These are phyloP conservation scores for Xanthia icteritia DNA, from an alignment of 2,888 invertebrate species.

Conservation along the genomic window DNA sequence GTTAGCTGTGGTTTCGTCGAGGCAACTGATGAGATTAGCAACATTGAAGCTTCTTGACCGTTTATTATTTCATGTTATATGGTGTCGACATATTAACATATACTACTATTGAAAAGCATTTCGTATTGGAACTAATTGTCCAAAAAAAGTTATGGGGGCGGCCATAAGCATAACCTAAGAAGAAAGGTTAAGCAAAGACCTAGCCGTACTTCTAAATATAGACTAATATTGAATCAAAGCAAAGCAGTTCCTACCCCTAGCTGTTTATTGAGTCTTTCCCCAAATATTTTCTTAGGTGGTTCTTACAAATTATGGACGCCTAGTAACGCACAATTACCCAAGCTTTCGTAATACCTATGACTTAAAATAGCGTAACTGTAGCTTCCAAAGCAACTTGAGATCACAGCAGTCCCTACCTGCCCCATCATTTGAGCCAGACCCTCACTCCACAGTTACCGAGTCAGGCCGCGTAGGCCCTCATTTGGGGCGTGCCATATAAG, in stretches of 20 bases:
- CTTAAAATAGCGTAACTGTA: not conserved
- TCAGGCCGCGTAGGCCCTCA: constrained; percentile 53
- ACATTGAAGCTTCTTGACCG: not conserved
- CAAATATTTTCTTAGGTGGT: not conserved
- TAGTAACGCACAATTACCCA: no score
- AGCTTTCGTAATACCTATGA: not conserved
- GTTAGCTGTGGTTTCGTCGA: not conserved
- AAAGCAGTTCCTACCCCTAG: not conserved
- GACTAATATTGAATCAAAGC: not conserved
- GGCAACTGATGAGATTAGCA: not conserved
- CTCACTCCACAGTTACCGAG: constrained; percentile 27
- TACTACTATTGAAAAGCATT: not conserved
- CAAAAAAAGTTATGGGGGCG: not conserved
- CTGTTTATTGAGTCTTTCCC: not conserved
- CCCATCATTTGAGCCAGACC: constrained; percentile 5
- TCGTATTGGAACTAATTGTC: not conserved
- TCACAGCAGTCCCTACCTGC: not conserved
- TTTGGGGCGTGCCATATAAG: constrained; percentile 64
- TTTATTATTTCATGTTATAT: not conserved
- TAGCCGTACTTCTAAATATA: not conserved
- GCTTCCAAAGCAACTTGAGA: not conserved
- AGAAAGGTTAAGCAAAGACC: not conserved
- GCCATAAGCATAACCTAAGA: not conserved
- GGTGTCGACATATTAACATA: not conserved
- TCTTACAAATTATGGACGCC: no score